phyloP scores from a whole-genome alignment of 2,113 vertebrate genomes.

The Myrmecobius fasciatus region DNA sequence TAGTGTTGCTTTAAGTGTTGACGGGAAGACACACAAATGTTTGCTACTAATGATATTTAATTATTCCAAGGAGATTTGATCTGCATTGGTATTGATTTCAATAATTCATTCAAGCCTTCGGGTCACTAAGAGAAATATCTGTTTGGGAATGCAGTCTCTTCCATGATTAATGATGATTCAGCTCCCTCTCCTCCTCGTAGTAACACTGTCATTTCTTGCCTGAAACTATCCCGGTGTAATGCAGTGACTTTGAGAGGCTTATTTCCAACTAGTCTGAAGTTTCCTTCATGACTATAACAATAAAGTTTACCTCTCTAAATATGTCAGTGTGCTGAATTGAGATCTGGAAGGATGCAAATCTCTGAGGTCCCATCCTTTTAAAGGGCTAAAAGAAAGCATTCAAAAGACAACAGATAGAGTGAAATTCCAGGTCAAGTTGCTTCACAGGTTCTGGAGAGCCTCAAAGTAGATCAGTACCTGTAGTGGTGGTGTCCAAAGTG shows the following conservation, averaged over 20 bases:
- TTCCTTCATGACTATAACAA: neutral
- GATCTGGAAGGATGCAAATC: conserved; percentile 8
- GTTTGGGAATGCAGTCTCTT: conserved; percentile 66
- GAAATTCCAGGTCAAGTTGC: conserved; percentile 24
- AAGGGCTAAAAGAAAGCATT: neutral
- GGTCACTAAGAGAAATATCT: conserved; percentile 79
- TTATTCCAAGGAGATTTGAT: conserved; percentile 78
- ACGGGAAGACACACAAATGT: conserved; percentile 58
- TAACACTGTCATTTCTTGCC: conserved; percentile 44
- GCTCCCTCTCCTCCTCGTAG: neutral
- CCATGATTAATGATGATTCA: conserved; percentile 59
- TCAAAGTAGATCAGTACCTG: conserved; percentile 51
- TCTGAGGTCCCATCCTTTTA: neutral
- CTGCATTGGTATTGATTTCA: conserved; percentile 63
- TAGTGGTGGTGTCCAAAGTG: conserved; percentile 61
- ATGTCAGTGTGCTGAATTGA: neutral
- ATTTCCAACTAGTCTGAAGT: neutral
- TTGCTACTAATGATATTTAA: conserved; percentile 78
- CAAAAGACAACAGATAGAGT: neutral
- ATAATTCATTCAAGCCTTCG: conserved; percentile 78
- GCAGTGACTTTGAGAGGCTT: conserved; percentile 11
- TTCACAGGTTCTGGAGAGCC: conserved; percentile 20
- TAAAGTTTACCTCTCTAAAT: neutral
- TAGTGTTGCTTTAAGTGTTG: conserved; percentile 73
- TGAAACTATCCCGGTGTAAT: neutral